These are phyloP conservation scores for Drosophila elegans DNA, from an alignment of 1,140 invertebrate species.

Conservation along the genomic window DNA sequence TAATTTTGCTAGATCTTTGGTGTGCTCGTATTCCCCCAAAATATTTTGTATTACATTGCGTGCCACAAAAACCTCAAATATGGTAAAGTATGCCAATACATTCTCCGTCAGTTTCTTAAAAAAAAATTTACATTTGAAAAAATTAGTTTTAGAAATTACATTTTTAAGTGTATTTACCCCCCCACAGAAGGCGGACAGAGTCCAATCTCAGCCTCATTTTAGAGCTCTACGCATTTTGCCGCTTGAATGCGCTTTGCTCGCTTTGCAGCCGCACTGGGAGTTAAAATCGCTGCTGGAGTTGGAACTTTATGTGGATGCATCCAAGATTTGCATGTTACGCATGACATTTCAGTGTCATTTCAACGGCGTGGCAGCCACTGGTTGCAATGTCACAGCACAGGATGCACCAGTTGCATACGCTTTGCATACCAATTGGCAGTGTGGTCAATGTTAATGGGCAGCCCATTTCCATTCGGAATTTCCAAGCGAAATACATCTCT, in stretches of 20 bases:
- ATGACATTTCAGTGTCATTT: constrained; percentile 77
- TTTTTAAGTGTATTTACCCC: constrained; percentile 20
- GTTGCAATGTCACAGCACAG: constrained; percentile 74
- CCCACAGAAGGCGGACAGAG: not conserved
- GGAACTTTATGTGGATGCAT: constrained; percentile 25
- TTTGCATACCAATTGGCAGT: constrained; percentile 50
- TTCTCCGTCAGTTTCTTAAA: too few relatives aligned
- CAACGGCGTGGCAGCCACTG: constrained; percentile 25
- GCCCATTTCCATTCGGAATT: constrained; percentile 9
- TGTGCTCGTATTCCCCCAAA: too few relatives aligned
- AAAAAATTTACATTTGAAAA: too few relatives aligned
- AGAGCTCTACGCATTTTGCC: constrained; percentile 65
- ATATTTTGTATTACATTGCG: too few relatives aligned
- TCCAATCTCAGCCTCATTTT: constrained; percentile 24
- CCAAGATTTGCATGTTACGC: constrained; percentile 71
- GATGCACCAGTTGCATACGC: constrained; percentile 79
- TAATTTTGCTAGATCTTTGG: too few relatives aligned
- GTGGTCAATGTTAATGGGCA: constrained; percentile 50
- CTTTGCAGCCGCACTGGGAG: constrained; percentile 35
- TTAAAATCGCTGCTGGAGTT: constrained; percentile 8
- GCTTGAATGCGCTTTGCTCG: constrained; percentile 65
- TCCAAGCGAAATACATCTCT: not conserved
- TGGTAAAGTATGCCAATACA: too few relatives aligned
- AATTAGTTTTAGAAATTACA: not conserved
- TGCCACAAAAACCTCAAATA: too few relatives aligned